Conservation (phyloP, 2,113 vertebrate genomes). For the Macroglossus sobrinus region DNA sequence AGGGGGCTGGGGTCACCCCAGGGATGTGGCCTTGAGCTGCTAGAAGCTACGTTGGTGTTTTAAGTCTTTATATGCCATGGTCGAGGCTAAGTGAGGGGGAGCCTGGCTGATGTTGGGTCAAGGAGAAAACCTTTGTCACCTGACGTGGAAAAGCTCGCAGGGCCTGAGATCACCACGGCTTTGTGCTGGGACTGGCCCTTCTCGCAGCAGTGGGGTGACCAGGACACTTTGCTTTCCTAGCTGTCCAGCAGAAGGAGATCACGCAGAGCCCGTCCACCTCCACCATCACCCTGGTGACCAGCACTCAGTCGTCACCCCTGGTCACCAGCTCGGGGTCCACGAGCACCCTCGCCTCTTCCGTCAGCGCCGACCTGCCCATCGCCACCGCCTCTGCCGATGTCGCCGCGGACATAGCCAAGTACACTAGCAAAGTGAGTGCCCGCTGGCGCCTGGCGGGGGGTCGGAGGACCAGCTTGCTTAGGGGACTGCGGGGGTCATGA, state of each 20-base stretch:
- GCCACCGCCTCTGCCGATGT: conserved; percentile 95
- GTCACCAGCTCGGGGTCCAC: conserved; percentile 87
- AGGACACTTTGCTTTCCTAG: conserved; percentile 66
- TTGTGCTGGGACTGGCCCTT: not conserved
- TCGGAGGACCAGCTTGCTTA: rapidly evolving
- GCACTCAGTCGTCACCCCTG: conserved; percentile 88
- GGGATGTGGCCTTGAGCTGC: not conserved
- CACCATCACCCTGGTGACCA: conserved; percentile 94
- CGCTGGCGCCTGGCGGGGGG: rapidly evolving
- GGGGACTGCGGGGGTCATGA: rapidly evolving
- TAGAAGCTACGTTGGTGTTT: rapidly evolving
- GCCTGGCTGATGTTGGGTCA: not conserved
- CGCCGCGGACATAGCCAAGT: conserved; percentile 97
- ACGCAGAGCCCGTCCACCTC: conserved; percentile 90
- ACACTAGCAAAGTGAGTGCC: conserved; percentile 93
- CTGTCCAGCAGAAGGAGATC: conserved; percentile 94
- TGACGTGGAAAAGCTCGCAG: rapidly evolving
- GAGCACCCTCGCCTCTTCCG: conserved; percentile 85
- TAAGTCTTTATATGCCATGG: not conserved
- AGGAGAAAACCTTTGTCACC: not conserved
- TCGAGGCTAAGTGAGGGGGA: not conserved
- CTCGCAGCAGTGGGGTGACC: not conserved
- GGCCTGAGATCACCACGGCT: rapidly evolving
- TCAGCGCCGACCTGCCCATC: conserved; percentile 90
- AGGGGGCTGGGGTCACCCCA: not conserved